Conservation (phyloP, 2,113 vertebrate genomes). For the Calonectris borealis region DNA sequence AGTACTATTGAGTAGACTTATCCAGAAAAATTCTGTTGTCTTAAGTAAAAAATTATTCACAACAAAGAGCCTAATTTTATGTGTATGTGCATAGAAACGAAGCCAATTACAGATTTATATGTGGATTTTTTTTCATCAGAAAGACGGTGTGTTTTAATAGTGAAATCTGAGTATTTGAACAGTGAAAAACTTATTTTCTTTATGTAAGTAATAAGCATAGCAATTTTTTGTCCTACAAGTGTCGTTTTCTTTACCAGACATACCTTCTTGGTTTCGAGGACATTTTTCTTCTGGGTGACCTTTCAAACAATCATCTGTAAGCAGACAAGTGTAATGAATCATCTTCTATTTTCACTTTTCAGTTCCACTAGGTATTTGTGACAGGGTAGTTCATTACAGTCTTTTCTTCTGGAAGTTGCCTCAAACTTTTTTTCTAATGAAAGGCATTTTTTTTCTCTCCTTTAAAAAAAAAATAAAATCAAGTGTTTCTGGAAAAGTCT, state of each 20-base stretch:
- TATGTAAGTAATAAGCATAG: background rate
- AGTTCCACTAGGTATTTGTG: background rate
- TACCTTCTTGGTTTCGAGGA: background rate
- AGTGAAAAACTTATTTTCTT: background rate
- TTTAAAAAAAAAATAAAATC: background rate
- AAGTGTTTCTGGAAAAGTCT: background rate
- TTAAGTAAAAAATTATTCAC: background rate
- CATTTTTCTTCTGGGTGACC: constrained; percentile 18
- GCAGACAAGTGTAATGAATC: constrained; percentile 37
- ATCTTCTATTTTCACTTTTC: constrained; percentile 18
- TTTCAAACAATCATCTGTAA: constrained; percentile 30
- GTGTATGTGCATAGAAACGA: background rate
- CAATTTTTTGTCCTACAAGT: background rate
- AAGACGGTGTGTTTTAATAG: background rate
- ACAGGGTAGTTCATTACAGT: background rate
- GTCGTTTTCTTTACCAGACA: background rate
- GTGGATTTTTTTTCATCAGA: background rate
- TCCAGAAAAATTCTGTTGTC: background rate
- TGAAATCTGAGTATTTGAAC: background rate
- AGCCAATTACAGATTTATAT: background rate
- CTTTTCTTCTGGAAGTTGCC: background rate
- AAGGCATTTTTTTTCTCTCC: accelerated
- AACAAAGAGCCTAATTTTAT: background rate
- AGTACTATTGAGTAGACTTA: background rate
- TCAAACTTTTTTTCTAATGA: background rate